Base-by-base conservation (phyloP, 1,140 invertebrate genomes). In the Campoletis sonorensis region DNA sequence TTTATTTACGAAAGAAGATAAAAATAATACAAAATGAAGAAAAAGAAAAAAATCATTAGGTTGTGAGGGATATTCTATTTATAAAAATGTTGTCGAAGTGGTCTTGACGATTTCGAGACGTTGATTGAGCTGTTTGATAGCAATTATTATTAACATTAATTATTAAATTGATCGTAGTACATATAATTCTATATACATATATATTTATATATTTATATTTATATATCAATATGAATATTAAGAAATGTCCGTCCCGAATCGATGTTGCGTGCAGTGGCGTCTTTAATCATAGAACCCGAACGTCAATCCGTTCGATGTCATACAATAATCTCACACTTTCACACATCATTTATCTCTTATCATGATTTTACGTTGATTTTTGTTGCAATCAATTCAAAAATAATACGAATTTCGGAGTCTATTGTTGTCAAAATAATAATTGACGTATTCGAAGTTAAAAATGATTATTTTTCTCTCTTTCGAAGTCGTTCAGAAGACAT, bases 181-280 rank as follows among this genome's bases (percentile, higher is more conserved):
- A 26, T 76, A 76, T 76, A 26, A 64, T 58, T 75, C 18, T 45
- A 45, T 45, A 58, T 54, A 54, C 16, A 16, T 54, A 54, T 54
- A 54, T 75, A 51, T 13, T 30, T 21, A 75, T 30, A 54, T 5
- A 51, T 75, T 4, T 45, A 45, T 23, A 30, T 58, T 71, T 33
- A 54, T 58, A 73, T 80, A 75, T 67, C 13, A 45, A 45, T 45
- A 30, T 72, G 37, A 71, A 80, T 27, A 26, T 64, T 45, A 5
- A 82, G 85, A 85, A 84, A 61, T 89, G 89, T 90, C 88, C 89
- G 88, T 90, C 88, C 88, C 87, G 82, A 86, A 33, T 90, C 86
- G 85, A 88, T 90, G 89, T 90, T 90, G 85, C 89, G 88, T 90
- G 83, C 84, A 88, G 84, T 86, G 79, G 68, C 45, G 71, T 80